Conservation (phyloP, 2,113 vertebrate species). For the Oreochromis spilurus region DNA sequence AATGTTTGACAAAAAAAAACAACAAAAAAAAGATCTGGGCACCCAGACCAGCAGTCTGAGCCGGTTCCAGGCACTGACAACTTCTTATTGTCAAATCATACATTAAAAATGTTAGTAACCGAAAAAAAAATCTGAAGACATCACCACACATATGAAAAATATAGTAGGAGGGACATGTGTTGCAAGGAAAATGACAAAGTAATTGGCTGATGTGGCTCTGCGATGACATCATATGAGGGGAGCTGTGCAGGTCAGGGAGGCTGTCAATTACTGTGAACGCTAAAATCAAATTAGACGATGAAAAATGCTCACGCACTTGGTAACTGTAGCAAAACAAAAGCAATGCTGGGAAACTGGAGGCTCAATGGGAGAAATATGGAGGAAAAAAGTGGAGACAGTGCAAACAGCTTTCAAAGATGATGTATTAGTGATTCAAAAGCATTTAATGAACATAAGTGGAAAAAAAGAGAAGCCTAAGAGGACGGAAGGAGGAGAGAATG, state of each 20-base stretch:
- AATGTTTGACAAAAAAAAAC: background rate
- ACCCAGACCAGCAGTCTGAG: background rate
- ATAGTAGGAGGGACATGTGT: background rate
- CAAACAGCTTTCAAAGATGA: conserved; percentile 28
- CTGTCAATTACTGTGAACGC: background rate
- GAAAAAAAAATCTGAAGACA: background rate
- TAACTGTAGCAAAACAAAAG: background rate
- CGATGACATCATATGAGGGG: background rate
- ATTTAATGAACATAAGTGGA: background rate
- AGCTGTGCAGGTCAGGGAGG: background rate
- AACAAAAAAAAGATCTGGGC: background rate
- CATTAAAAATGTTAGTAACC: background rate
- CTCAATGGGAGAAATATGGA: background rate
- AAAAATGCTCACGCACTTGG: background rate
- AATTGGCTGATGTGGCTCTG: background rate
- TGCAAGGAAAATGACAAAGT: background rate
- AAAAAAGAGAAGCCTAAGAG: background rate
- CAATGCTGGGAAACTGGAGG: background rate
- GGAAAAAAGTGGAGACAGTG: background rate
- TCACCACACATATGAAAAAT: background rate
- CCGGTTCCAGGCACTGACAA: background rate
- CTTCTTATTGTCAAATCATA: background rate
- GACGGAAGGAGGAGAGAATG: background rate
- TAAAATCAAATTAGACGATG: background rate
- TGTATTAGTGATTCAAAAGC: conserved; percentile 22